A percentile compares a stretch with the other conserved stretches of the same genome.
Conservation (phyloP, 2,797 vertebrate species). For the Lacerta bilineata region DNA sequence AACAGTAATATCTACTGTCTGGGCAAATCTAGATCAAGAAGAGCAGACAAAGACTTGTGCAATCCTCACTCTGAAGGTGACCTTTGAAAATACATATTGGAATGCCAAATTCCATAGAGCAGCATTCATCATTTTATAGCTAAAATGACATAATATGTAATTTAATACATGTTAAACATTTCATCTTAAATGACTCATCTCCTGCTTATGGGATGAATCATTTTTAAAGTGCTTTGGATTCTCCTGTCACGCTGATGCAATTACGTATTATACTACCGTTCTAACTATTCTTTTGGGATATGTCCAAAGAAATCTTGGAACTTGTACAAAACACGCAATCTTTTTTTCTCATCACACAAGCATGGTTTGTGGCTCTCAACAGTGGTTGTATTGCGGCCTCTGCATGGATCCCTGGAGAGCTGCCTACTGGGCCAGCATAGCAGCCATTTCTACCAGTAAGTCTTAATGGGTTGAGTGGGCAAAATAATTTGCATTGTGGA, state of each 20-base stretch:
- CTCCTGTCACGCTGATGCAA: conserved; percentile 9
- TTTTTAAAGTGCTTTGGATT: conserved; percentile 25
- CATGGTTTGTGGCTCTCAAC: not conserved
- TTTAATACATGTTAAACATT: conserved; percentile 26
- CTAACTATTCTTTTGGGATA: conserved; percentile 27
- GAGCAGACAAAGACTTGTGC: not conserved
- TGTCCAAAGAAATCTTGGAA: conserved; percentile 13
- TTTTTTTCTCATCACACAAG: not conserved
- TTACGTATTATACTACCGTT: conserved; percentile 14
- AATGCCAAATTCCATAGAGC: conserved; percentile 8
- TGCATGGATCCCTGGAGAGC: not conserved
- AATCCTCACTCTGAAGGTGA: conserved; percentile 3
- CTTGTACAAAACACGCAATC: not conserved
- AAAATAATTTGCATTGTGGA: no score
- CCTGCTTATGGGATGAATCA: conserved; percentile 29
- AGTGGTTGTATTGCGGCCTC: not conserved
- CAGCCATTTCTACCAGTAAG: not conserved
- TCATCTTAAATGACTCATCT: conserved; percentile 34
- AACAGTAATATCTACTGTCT: not conserved
- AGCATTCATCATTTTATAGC: conserved; percentile 15
- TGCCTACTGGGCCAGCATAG: not conserved
- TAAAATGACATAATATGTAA: conserved; percentile 12
- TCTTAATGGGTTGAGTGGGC: not conserved
- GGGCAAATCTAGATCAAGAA: not conserved
- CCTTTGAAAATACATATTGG: not conserved